Percentiles rank a stretch among this genome's conserved stretches.
phyloP scores from a whole-genome alignment of 2,888 invertebrate genomes.

The Eueremaeus valkanovi region DNA sequence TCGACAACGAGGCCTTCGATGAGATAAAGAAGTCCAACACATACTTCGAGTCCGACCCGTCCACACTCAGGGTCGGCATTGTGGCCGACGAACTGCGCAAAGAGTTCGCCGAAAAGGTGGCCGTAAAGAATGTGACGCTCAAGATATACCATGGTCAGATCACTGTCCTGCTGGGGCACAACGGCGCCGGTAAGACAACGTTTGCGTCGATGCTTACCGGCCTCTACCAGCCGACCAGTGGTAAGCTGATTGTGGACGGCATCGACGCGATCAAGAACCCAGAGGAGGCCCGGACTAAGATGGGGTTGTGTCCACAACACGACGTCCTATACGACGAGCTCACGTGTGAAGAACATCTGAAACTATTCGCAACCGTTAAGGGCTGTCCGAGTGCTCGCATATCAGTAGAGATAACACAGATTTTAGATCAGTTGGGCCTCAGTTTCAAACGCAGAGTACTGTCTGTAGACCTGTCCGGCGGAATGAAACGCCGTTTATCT shows the following conservation, averaged over 20 bases:
- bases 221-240: conserved; percentile 65
- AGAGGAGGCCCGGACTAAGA: conserved; percentile 63
- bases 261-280: conserved; percentile 66
- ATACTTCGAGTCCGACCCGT: conserved; percentile 39
- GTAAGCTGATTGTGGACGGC: conserved; percentile 67
- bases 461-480: conserved; percentile 42
- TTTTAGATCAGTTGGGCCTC: conserved; percentile 37
- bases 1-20: conserved; percentile 38
- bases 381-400: conserved; percentile 29
- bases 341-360: conserved; percentile 75
- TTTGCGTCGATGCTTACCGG: conserved; percentile 67
- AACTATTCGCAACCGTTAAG: conserved; percentile 41
- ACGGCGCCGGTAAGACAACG: conserved; percentile 72
- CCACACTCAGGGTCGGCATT: conserved; percentile 30
- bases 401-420: conserved; percentile 25
- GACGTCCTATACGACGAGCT: conserved; percentile 77
- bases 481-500: conserved; percentile 43
- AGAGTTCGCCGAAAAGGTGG: conserved; percentile 40
- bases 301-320: conserved; percentile 89
- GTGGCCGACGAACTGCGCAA: conserved; percentile 33
- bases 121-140: conserved; percentile 66
- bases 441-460: conserved; percentile 39
- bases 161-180: conserved; percentile 78
- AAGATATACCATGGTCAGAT: conserved; percentile 77
- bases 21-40: conserved; percentile 24